A percentile compares a stretch with the other conserved stretches of the same genome.
phyloP scores from a whole-genome alignment of 2,888 invertebrate species.

The Lithophane semibrunnea region DNA sequence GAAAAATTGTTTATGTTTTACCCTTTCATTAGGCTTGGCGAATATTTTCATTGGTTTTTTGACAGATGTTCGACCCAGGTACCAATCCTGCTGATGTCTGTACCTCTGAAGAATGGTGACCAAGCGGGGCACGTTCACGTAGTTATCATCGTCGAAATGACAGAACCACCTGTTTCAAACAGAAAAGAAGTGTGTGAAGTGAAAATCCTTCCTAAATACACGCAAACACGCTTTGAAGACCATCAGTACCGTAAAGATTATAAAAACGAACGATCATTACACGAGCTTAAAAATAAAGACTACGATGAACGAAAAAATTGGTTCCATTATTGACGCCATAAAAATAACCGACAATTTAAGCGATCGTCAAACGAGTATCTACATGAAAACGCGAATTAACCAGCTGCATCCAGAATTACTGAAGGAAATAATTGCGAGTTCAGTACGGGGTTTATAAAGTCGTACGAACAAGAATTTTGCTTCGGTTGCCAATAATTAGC shows the following conservation, averaged over 20 bases:
- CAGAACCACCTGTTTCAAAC: constrained; percentile 96
- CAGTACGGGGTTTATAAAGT: constrained; percentile 66
- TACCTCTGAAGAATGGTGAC: constrained; percentile 95
- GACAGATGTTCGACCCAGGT: constrained; percentile 98
- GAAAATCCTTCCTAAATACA: not conserved
- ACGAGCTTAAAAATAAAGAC: constrained; percentile 39
- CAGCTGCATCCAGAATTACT: constrained; percentile 65
- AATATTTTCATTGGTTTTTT: constrained; percentile 96
- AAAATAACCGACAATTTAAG: constrained; percentile 60
- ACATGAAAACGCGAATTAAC: constrained; percentile 42
- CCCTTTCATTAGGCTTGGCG: constrained; percentile 92
- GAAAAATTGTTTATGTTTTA: constrained; percentile 81
- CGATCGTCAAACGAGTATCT: constrained; percentile 29
- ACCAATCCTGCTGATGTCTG: constrained; percentile 97
- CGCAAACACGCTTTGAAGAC: not conserved
- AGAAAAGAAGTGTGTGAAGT: constrained; percentile 19
- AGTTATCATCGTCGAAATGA: constrained; percentile 99
- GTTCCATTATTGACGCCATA: constrained; percentile 52
- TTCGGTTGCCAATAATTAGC: constrained; percentile 79
- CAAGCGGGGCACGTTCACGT: constrained; percentile 97
- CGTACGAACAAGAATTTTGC: constrained; percentile 64
- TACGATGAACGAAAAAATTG: constrained; percentile 32
- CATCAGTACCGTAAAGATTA: constrained; percentile 16
- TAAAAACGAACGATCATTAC: constrained; percentile 46
- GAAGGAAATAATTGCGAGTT: constrained; percentile 66